Conservation (phyloP, 2,113 vertebrate species). For the Lophotis ruficrista region DNA sequence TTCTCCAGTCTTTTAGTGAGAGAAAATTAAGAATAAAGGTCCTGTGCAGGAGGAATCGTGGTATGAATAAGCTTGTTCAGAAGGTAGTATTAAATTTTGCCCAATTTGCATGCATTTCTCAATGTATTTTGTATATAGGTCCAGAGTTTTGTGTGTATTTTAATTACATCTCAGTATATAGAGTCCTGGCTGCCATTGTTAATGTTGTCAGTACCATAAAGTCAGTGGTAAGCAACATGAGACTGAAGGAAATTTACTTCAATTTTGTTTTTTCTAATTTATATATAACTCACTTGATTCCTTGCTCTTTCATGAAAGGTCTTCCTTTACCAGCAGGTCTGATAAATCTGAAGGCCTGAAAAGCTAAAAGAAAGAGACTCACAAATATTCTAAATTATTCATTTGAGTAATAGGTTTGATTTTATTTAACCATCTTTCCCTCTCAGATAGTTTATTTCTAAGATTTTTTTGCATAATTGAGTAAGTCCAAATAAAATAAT, state of each 20-base stretch:
- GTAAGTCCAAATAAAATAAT: neutral
- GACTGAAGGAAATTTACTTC: neutral
- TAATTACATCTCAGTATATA: neutral
- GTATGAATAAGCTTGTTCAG: slow-evolving; percentile 23
- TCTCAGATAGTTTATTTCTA: neutral
- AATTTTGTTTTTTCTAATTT: neutral
- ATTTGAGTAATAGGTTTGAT: neutral
- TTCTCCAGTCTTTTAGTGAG: neutral
- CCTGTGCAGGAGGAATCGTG: neutral
- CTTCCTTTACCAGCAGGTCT: neutral
- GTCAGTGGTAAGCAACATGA: neutral
- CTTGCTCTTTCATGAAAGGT: neutral
- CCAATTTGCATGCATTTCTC: slow-evolving; percentile 1
- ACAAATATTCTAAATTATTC: slow-evolving; percentile 6
- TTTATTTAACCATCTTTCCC: neutral
- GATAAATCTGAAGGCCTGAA: neutral
- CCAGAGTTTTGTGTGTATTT: slow-evolving; percentile 18
- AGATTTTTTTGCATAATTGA: neutral
- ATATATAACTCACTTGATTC: neutral
- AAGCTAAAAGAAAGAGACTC: neutral
- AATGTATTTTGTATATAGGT: neutral
- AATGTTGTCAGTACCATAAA: neutral
- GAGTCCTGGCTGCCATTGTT: neutral
- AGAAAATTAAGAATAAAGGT: slow-evolving; percentile 44
- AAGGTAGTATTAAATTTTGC: neutral